Evolutionary conservation across 2,113 vertebrate genomes (phyloP), one percentile per base, ranked within the genome.

Genomic region (Choloepus hoffmanni): DNA sequence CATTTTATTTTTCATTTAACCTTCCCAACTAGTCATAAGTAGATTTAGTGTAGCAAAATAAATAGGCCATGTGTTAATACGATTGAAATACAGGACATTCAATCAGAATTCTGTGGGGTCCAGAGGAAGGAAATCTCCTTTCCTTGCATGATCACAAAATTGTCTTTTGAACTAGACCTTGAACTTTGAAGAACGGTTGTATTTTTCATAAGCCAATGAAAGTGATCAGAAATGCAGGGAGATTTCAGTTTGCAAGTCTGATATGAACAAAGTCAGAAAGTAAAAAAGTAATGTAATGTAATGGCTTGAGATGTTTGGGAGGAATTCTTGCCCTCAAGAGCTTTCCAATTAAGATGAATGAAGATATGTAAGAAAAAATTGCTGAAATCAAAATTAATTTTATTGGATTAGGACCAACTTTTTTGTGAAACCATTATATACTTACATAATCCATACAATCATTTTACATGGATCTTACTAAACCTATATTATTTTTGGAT

Each of bases 251-350:
- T 63, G 21, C 18, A 36, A 48, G 18, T 33, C 68, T 79, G 26
- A 33, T n/a, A 33, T 55, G 7, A 77, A 87, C 5, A 65, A 67
- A 83, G 7, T 76, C 28, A 88, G 72, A 94, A 62, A 36, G 2
- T 63, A 19, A 60, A 67, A 58, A 30, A 7, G 3, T 30, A 14
- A 5, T 53, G 0, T 30, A 14, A 5, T 53, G 0, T 10, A 2
- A 77, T 72, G 3, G 1, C 5, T 78, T 85, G 21, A 53, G 2
- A 1, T 62, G 0, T 36, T 89, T 93, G 5, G 8, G 14, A 68
- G 28, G 53, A 74, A 68, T 0, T 48, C 19, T 65, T 36, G 76
- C 7, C 2, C 30, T 85, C 3, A 76, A 43, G 2, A 50, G 21
- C 40, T 94, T 89, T 63, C 1, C 12, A 83, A 19, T 74, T 62